Evolutionary conservation across 2,888 invertebrate genomes (phyloP), one percentile per base, ranked within the genome.

Genomic region (Hydroisotoma schaefferi): DNA sequence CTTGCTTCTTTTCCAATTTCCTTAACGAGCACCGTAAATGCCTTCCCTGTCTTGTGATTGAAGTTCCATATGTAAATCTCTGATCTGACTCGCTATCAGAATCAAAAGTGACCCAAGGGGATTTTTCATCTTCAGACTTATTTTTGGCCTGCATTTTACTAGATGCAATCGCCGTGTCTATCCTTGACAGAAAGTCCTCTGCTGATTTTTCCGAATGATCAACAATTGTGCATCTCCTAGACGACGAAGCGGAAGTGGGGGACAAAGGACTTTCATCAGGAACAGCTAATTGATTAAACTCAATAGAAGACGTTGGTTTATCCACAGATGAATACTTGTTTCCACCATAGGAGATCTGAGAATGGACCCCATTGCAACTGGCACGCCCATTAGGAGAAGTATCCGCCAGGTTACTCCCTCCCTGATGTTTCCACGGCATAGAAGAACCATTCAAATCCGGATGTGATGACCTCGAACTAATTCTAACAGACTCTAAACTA

Each of bases 1-100:
- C 92, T 76, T 92, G 91, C 75, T 88, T 85, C 73, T 87, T 83
- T 78, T 91, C 90, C 68, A 90, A 82, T 74, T 88, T 85, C 76
- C 87, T 86, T 68, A 92, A 78, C 4, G 91, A 91, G 68, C 85
- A 87, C 76, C 87, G 86, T 25, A 92, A 86, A 74, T 85, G 84
- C 70, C 86, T 83, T 37, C 90, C 88, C 76, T 90, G 89, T 38
- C 90, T 88, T 74, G 89, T 85, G 33, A 88, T 55, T 40, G 67
- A 67, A 51, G 67, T 67, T 26, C 67, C 65, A 3, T 57, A 57
- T 15, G 61, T 49, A 23, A 61, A 61, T 33, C 65, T 49, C 37
- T 70, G 44, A 67, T 70, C 52, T 59, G 72, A 61, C 67, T 72
- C 59, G 60, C 71, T 51, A 68, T 68, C 64, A 20, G 67, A 67